Base-by-base conservation (phyloP, 2,888 invertebrate genomes). In the Rosalia funebris region DNA sequence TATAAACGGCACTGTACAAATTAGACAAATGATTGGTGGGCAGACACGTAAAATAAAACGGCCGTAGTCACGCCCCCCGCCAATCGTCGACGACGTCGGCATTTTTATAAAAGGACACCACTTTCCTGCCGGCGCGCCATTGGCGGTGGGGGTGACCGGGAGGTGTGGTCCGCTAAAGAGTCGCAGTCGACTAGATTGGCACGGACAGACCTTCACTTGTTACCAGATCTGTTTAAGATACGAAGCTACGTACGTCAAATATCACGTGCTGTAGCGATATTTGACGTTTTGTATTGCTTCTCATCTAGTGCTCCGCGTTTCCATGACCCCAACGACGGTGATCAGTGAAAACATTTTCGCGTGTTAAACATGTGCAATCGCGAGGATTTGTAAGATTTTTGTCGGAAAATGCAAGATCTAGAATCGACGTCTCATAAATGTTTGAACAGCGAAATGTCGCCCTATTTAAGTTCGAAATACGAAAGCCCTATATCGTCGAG, bases 401-500 rank as follows among this genome's bases (percentile, higher is more conserved):
- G 34, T 31, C 17, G 46, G 45, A 66, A 70, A 66, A 81, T 82
- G 82, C 82, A 82, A 79, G 82, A 82, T 73, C 79, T 80, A 53
- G 80, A 78, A 60, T 68, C 71, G 12, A 60, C 71, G 34, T 73
- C 77, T 16, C 73, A 77, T 47, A 74, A 72, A 53, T 72, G 72
- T 60, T 67, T 72, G 14, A 64, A 63, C 32, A 66, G 68, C 59
- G 77, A 77, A 45, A 81, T 82, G 80, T 80, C 82, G 19, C 81
- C 81, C 10, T 80, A 80, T 65, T 60, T 77, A 65, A 75, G 76
- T 44, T 77, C 79, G n/a, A 80, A 79, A 67, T 82, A 79, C 72
- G 75, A 77, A 57, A 81, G 79, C 65, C 80, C 79, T 15, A 77
- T 78, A 64, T 80, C 81, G 41, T 82, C 81, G 53, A 73, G 81